Evolutionary conservation across 2,113 vertebrate genomes (phyloP), one percentile per base, ranked within the genome.

Genomic region (Mustela lutreola): DNA sequence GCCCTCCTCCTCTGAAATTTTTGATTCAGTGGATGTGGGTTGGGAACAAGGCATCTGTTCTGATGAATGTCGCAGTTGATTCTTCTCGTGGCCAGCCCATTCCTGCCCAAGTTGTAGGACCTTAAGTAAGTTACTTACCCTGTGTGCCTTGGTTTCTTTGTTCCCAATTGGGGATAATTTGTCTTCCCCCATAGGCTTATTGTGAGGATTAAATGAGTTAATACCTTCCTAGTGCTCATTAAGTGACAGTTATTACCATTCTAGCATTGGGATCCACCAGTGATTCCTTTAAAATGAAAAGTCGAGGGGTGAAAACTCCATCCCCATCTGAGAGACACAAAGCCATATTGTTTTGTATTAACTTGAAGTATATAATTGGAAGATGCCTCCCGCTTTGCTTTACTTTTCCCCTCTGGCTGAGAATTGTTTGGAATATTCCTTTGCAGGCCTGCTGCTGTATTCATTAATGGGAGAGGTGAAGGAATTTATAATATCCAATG

Each of bases 231-330:
- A 42, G 36, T 70, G 73, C 62, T 93, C 22, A n/a, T 12, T 50
- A 31, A 76, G 18, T 63, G 4, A 81, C 56, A 94, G 33, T 73
- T 94, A 9, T 3, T 62, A 45, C 26, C 22, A 0, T 80, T 78
- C 70, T 71, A 90, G 56, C 22, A 22, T 53, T 79, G 14, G 60
- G 7, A 50, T 80, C 80, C 22, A 10, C 19, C 78, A 11, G 18
- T 79, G 26, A 15, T 71, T 62, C 82, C 56, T 89, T 93, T 88
- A 75, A 84, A 92, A 67, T 84, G 19, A 58, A 71, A 89, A 91
- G 21, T 50, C 0, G 11, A 50, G 19, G 73, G 42, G 3, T 95
- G 53, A 88, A 70, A 86, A 53, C 28, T 16, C 39, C 2, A 4
- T 71, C 62, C 63, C 26, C 33, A 0, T 36, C 42, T 89, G 60